Conservation (phyloP, 37 sponge, comb jelly and placozoan species). For the Halichondria panicea region DNA sequence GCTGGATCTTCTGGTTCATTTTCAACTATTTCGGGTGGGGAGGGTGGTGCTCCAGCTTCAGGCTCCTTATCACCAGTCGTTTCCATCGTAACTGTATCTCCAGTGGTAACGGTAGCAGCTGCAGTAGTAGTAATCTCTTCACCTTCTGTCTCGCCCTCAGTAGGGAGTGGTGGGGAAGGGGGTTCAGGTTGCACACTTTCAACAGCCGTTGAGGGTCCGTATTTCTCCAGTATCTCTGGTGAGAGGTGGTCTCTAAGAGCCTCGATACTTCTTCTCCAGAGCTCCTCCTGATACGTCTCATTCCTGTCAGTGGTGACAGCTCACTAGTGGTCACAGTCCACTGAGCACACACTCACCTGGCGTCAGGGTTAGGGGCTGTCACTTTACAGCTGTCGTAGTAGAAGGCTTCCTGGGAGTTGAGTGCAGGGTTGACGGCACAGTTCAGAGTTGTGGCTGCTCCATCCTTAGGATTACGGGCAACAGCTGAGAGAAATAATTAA, state of each 20-base stretch:
- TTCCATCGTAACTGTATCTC: too few relatives aligned
- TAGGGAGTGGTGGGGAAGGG: background rate
- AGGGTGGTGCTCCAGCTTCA: background rate
- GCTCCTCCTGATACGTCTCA: constrained; percentile 44
- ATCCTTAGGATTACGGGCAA: constrained; percentile 14
- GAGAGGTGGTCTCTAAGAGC: constrained; percentile 38
- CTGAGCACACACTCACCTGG: background rate
- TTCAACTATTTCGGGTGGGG: background rate
- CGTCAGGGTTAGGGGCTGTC: background rate
- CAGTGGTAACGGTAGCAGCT: too few relatives aligned
- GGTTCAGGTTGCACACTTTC: background rate
- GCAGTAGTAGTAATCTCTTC: too few relatives aligned
- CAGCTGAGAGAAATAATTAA: background rate
- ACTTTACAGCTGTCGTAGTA: constrained; percentile 46
- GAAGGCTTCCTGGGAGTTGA: constrained; percentile 51
- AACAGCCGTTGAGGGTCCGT: constrained; percentile 7
- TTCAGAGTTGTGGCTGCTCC: constrained; percentile 72
- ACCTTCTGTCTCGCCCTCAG: background rate
- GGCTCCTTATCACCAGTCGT: background rate
- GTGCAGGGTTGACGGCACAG: constrained; percentile 72
- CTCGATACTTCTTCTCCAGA: constrained; percentile 49
- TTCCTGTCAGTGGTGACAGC: too few relatives aligned
- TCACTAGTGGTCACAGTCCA: too few relatives aligned
- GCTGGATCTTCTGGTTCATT: background rate
- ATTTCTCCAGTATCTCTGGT: constrained; percentile 42